Base-by-base conservation (phyloP, 2,888 invertebrate genomes). In the Drosophila yooni region DNA sequence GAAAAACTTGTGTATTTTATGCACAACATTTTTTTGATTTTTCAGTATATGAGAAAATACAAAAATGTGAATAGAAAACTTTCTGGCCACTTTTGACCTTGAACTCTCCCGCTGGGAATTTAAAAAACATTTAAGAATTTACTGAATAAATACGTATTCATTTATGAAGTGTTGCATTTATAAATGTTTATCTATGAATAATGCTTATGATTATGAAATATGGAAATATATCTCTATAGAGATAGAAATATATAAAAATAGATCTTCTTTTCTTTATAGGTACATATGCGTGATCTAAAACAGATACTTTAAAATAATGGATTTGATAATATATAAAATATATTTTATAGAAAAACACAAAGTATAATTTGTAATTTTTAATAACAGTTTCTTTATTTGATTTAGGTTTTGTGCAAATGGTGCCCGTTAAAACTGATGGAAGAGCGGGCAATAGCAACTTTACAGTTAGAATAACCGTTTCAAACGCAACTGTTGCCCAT, bases 1-100 rank as follows among this genome's bases (percentile, higher is more conserved):
- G n/a, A 68, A 57, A 59, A 59, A 69, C 56, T 62, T 46, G 66
- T 69, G 29, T 51, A 64, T 59, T 38, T 64, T 43, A 38, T 59
- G 27, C 27, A 34, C 33, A 48, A 68, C 15, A 54, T 38, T n/a
- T 56, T 38, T 5, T 25, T 29, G 18, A 15, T 57, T 61, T 61
- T 52, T 31, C 18, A 52, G 13, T 36, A 15, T 27, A 27, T 8
- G 15, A 15, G 3, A n/a, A 40, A 5, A 33, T 18, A 27, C 7
- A n/a, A 56, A 25, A 11, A 13, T 11, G 46, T 5, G 33, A 21
- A 25, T 40, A 25, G 46, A 59, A 59, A 60, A 46, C 46, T 50
- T 21, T 48, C 11, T n/a, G 34, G 53, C 34, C 10, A 54, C 29
- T 15, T 53, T n/a, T 18, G 50, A 29, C 48, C 48, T 64, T 64